Evolutionary conservation across 2,113 vertebrate species (phyloP).

Genomic region (Zootoca vivipara): DNA sequence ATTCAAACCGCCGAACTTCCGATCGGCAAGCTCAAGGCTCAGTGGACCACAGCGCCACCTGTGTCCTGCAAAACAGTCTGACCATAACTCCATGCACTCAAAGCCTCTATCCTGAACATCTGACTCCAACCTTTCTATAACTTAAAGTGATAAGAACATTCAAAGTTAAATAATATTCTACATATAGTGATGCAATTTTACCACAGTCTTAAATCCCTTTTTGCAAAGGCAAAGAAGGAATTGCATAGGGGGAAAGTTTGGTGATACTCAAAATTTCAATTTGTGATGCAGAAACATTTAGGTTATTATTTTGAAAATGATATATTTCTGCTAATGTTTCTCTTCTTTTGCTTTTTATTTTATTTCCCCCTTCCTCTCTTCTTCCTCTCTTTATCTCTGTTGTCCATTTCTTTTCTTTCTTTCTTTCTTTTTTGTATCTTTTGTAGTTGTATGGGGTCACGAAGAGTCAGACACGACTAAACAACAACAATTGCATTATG

Average conservation of each 20-base stretch:
- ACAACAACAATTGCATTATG: too few relatives aligned
- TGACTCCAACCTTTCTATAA: slow-evolving; percentile 33
- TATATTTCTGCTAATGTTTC: too few relatives aligned
- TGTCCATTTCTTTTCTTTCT: too few relatives aligned
- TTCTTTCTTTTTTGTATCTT: background rate
- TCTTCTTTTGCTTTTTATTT: too few relatives aligned
- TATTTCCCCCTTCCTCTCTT: too few relatives aligned
- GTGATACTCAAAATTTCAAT: background rate
- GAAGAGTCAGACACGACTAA: too few relatives aligned
- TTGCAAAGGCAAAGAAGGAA: background rate
- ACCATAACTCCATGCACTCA: slow-evolving; percentile 43
- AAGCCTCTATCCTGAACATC: background rate
- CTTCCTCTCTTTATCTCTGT: too few relatives aligned
- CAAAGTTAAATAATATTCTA: background rate
- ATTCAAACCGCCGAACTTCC: too few relatives aligned
- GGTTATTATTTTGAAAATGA: background rate
- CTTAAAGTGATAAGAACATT: background rate
- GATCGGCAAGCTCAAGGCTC: too few relatives aligned
- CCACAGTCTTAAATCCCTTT: background rate
- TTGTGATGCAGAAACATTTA: background rate
- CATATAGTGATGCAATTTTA: background rate
- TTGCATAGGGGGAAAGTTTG: background rate
- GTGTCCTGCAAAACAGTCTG: slow-evolving; percentile 51
- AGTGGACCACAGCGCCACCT: too few relatives aligned
- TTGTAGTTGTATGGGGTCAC: background rate